Percentiles rank a stretch among this genome's conserved stretches.
Evolutionary conservation across 2,888 invertebrate species (phyloP).

Genomic region (Amphipyra berbera): DNA sequence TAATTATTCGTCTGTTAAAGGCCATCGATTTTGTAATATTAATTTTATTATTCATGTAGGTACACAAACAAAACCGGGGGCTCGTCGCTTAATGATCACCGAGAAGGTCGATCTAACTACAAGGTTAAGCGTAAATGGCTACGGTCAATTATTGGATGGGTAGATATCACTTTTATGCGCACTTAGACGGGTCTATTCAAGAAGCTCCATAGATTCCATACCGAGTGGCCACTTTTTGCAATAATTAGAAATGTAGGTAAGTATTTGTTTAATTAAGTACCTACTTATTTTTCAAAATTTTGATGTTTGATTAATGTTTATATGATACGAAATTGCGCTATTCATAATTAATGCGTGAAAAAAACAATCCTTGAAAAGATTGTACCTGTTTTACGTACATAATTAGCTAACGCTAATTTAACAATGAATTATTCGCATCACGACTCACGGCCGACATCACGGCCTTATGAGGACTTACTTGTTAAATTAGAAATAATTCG

Average conservation of each 20-base stretch:
- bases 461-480: not conserved
- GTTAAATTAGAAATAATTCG: no score
- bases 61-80: slow-evolving; percentile 20
- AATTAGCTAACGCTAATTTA: slow-evolving; percentile 15
- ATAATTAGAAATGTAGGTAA: no score
- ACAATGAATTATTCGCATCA: slow-evolving; percentile 21
- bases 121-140: slow-evolving; percentile 26
- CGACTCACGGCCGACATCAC: slow-evolving; percentile 1
- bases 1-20: no score
- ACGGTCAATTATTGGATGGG: slow-evolving; percentile 29
- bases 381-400: not conserved
- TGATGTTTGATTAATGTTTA: no score
- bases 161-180: no score
- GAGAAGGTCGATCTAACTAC: slow-evolving; percentile 17
- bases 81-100: slow-evolving; percentile 11
- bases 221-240: no score
- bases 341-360: not conserved
- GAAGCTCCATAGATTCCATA: no score
- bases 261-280: no score
- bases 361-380: slow-evolving; percentile 15
- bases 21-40: no score
- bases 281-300: no score
- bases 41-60: not conserved
- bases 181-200: no score
- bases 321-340: no score